A percentile compares a stretch with the other conserved stretches of the same genome.
phyloP scores from a whole-genome alignment of 1,140 invertebrate species.

The Drosophila serrata region DNA sequence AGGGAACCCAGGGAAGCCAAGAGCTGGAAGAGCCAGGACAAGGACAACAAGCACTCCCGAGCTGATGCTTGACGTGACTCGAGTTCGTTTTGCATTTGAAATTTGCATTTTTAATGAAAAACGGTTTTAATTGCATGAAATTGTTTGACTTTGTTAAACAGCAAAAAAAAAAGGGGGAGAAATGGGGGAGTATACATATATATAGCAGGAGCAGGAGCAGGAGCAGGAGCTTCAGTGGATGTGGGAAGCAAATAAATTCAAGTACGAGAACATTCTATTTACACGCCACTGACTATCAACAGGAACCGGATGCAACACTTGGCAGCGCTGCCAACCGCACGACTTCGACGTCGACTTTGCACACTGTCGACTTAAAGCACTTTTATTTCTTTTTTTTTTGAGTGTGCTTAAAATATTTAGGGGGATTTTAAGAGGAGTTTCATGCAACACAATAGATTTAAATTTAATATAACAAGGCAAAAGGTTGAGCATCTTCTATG shows the following conservation, averaged over 20 bases:
- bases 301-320: slow-evolving; percentile 78
- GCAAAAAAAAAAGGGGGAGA: not conserved
- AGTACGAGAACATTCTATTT: slow-evolving; percentile 74
- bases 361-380: slow-evolving; percentile 9
- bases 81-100: slow-evolving; percentile 81
- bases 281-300: slow-evolving; percentile 78
- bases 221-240: not conserved
- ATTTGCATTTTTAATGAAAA: slow-evolving; percentile 84
- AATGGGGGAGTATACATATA: not conserved
- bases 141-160: slow-evolving; percentile 83
- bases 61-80: slow-evolving; percentile 77
- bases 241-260: slow-evolving; percentile 61
- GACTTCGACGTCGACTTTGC: slow-evolving; percentile 20
- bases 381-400: not conserved
- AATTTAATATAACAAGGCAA: not conserved
- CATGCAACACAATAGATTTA: not conserved
- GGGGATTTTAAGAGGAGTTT: not conserved
- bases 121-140: slow-evolving; percentile 83
- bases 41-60: slow-evolving; percentile 72
- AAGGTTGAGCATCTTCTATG: not conserved
- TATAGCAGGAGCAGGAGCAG: not conserved
- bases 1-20: slow-evolving; percentile 21
- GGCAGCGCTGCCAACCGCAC: slow-evolving; percentile 76
- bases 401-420: not conserved
- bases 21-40: slow-evolving; percentile 45